phyloP scores from a whole-genome alignment of 37 sponge, comb jelly and placozoan species.

The Haliclona indistincta region DNA sequence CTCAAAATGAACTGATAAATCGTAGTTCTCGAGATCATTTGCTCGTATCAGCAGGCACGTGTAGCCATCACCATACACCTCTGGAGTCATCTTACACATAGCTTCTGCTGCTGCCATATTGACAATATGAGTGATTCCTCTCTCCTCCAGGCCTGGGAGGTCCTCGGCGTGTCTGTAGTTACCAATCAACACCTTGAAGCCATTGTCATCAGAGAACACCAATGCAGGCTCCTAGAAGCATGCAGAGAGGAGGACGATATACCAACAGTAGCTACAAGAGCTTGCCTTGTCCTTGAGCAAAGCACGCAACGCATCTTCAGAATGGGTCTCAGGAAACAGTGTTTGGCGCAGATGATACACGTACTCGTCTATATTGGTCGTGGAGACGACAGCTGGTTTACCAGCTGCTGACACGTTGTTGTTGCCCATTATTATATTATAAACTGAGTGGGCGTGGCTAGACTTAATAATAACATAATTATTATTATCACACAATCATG shows the following conservation, averaged over 20 bases:
- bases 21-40: slow-evolving; percentile 38
- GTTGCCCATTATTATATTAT: no score
- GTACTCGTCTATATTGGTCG: no score
- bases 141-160: slow-evolving; percentile 22
- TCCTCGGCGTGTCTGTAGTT: slow-evolving; percentile 37
- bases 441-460: no score
- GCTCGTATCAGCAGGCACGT: slow-evolving; percentile 26
- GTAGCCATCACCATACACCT: slow-evolving; percentile 43
- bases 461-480: no score
- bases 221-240: slow-evolving; percentile 1
- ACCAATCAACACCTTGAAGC: slow-evolving; percentile 39
- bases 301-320: neutral
- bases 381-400: no score
- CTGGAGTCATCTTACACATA: slow-evolving; percentile 1
- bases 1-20: slow-evolving; percentile 42
- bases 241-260: neutral
- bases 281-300: neutral
- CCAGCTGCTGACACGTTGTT: no score
- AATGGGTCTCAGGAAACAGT: neutral
- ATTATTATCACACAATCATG: no score
- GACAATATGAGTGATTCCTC: slow-evolving; percentile 35
- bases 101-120: slow-evolving; percentile 46
- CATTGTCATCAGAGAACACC: slow-evolving; percentile 18
- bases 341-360: neutral
- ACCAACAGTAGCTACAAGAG: neutral